Evolutionary conservation across 2,888 invertebrate genomes (phyloP), one percentile per base, ranked within the genome.

Genomic region (Cetonia aurata): DNA sequence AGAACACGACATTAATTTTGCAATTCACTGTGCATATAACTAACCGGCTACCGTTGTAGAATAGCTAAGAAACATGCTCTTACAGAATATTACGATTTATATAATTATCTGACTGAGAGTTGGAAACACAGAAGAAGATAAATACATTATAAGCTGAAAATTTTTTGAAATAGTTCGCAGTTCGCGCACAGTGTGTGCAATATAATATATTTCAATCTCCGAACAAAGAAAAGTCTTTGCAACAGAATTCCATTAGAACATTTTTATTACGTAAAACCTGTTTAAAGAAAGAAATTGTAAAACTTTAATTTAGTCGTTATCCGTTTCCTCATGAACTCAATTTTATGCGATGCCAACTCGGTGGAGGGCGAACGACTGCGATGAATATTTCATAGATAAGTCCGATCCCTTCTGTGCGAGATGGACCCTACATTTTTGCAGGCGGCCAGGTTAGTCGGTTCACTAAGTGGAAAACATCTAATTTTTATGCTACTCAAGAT

Each of bases 371-470:
- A 55, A 60, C 33, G 69, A 55, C 69, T 62, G 62, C 46, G 52
- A 69, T 69, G 69, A 69, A 69, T 69, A 69, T 69, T 69, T 69
- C 69, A 69, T 69, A 56, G 62, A 53, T 62, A 62, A 56, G 19
- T 46, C 56, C 56, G 56, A 67, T 67, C 67, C 67, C 56, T 41
- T 56, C 67, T 33, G 67, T 67, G 33, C 25, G 53, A 46, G 56
- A 67, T 50, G 56, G 48, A 57, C 67, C 46, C 33, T 57, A 57
- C 56, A 46, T 57, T 67, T 48, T 25, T 33, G 48, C 46, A 67
- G 33, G 12, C 19, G 44, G 13, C 31, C 48, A 65, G 33, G 67
- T 67, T 67, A 67, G 44, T 37, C 37, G 57, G 33, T 57, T 50
- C 67, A 67, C 67, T 57, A 37, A 56, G 56, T 41, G 56, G 67